Evolutionary conservation across 1,140 invertebrate species (phyloP).

Genomic region (Protaetia brevitarsis): DNA sequence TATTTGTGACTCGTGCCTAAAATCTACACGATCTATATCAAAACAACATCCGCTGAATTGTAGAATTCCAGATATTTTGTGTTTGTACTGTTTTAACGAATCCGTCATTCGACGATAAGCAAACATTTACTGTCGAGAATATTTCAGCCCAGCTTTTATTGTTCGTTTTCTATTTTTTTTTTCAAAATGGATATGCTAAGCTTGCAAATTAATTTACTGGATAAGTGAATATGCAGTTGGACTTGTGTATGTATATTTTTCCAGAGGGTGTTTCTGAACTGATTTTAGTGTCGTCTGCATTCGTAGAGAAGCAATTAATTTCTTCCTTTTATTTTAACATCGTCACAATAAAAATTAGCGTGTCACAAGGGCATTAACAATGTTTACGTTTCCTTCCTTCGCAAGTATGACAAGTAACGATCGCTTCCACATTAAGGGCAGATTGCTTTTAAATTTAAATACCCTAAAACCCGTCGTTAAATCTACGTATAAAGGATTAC

Average conservation of each 20-base stretch:
- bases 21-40: background rate
- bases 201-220: too few species aligned
- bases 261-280: background rate
- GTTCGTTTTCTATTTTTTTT: too few species aligned
- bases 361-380: slow-evolving; percentile 17
- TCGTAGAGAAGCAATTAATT: slow-evolving; percentile 1
- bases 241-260: too few species aligned
- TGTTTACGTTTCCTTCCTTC: slow-evolving; percentile 6
- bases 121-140: too few species aligned
- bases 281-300: background rate
- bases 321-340: background rate
- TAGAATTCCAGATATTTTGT: background rate
- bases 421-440: slow-evolving; percentile 9
- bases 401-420: slow-evolving; percentile 15
- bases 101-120: too few species aligned
- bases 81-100: too few species aligned
- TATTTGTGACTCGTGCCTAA: background rate
- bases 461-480: slow-evolving; percentile 15
- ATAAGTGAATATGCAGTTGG: too few species aligned
- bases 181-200: too few species aligned
- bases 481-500: slow-evolving; percentile 11
- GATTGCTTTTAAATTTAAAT: slow-evolving; percentile 17
- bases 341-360: slow-evolving; percentile 8
- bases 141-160: too few species aligned
- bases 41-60: slow-evolving; percentile 9